These are phyloP conservation scores for Halocynthia roretzi DNA, from an alignment of 23 tunicate species.

Conservation along the genomic window DNA sequence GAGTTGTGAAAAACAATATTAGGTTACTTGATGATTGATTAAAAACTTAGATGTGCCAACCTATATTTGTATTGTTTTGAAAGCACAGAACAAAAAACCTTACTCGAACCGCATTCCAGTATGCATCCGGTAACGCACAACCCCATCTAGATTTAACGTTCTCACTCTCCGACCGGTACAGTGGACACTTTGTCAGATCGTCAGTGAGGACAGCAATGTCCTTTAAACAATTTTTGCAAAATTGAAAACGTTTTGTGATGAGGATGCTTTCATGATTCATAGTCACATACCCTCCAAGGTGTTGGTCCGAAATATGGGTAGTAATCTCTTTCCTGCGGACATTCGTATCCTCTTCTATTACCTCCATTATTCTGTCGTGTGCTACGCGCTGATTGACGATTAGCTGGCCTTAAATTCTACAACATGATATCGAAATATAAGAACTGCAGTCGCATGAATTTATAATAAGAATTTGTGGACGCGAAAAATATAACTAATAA, in stretches of 20 bases:
- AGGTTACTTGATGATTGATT: too few species aligned
- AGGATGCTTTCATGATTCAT: neutral
- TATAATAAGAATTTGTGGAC: neutral
- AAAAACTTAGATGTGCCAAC: too few species aligned
- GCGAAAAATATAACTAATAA: too few species aligned
- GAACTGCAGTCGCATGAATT: neutral
- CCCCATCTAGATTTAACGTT: conserved; percentile 20
- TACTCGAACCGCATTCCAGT: conserved; percentile 18
- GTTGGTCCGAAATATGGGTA: conserved; percentile 85
- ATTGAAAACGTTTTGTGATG: neutral
- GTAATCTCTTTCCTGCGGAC: conserved; percentile 94
- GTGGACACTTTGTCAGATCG: conserved; percentile 2
- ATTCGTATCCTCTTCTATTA: conserved; percentile 73
- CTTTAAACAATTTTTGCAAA: neutral
- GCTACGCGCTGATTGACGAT: conserved; percentile 26
- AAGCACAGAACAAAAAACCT: neutral
- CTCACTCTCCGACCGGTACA: neutral
- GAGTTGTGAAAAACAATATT: neutral
- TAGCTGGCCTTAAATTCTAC: neutral
- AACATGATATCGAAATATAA: too few species aligned
- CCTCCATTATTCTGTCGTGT: conserved; percentile 82
- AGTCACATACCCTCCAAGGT: conserved; percentile 64
- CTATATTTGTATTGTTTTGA: too few species aligned
- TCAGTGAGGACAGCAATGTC: conserved; percentile 19
- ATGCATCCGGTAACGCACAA: conserved; percentile 11